A percentile compares a stretch with the other conserved stretches of the same genome.
These are phyloP conservation scores for Bedellia somnulentella DNA, from an alignment of 2,888 invertebrate genomes.

Conservation along the genomic window DNA sequence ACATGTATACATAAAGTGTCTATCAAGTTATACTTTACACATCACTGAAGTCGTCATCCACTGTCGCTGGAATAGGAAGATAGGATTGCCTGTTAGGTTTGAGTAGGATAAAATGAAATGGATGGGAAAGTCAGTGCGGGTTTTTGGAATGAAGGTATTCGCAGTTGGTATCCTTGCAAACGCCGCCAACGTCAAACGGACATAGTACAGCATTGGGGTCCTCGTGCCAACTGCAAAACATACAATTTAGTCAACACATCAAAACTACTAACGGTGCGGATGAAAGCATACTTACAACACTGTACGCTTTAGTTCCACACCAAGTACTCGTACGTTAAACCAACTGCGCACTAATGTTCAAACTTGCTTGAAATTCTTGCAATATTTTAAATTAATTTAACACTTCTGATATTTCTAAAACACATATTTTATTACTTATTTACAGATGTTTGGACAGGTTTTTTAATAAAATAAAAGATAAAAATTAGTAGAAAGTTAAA, in stretches of 20 bases:
- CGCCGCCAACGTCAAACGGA: conserved; percentile 50
- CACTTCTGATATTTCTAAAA: too few species aligned
- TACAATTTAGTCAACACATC: conserved; percentile 13
- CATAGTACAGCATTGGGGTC: conserved; percentile 53
- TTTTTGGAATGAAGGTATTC: conserved; percentile 45
- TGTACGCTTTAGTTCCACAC: too few species aligned
- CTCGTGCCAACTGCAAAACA: conserved; percentile 45
- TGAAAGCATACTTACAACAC: conserved; percentile 42
- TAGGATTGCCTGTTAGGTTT: conserved; percentile 11
- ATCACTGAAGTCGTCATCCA: conserved; percentile 29
- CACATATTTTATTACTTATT: too few species aligned
- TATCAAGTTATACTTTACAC: conserved; percentile 60
- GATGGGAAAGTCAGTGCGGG: conserved; percentile 27
- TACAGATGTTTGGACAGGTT: too few species aligned
- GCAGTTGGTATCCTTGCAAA: conserved; percentile 54
- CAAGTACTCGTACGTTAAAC: too few species aligned
- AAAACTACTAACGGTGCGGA: conserved; percentile 15
- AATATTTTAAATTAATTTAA: too few species aligned
- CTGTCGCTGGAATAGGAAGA: conserved; percentile 15
- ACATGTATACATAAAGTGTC: too few species aligned
- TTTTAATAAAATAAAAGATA: too few species aligned
- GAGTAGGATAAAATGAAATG: conserved; percentile 12
- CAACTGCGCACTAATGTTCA: too few species aligned
- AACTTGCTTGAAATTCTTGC: too few species aligned
- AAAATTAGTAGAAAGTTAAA: too few species aligned